These are phyloP conservation scores for Neelides folsomi DNA, from an alignment of 2,888 invertebrate species.

Conservation along the genomic window DNA sequence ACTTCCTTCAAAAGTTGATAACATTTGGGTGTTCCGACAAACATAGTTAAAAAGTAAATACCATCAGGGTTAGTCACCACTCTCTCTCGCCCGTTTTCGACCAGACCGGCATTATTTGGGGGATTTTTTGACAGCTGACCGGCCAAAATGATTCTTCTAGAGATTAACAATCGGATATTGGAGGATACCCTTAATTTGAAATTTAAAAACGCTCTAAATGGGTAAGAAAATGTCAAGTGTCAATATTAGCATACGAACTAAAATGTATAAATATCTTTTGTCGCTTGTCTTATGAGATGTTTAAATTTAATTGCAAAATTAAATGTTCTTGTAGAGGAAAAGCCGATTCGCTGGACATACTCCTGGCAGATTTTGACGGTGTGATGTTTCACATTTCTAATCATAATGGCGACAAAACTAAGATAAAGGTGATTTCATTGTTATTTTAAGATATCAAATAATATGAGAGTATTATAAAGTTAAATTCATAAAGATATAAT, in stretches of 20 bases:
- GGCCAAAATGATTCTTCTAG: conserved; percentile 75
- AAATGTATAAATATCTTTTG: not conserved
- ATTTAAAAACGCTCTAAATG: conserved; percentile 88
- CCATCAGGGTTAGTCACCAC: too few relatives aligned
- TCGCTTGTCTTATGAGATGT: not conserved
- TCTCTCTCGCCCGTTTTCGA: not conserved
- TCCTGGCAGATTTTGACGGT: conserved; percentile 95
- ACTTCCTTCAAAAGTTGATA: too few relatives aligned
- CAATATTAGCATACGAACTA: not conserved
- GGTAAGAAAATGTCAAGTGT: conserved; percentile 53
- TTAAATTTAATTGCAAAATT: not conserved
- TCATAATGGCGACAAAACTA: conserved; percentile 87
- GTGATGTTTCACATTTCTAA: conserved; percentile 97
- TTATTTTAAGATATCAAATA: too few relatives aligned
- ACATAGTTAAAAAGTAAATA: too few relatives aligned
- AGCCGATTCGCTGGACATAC: conserved; percentile 87
- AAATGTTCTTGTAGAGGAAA: conserved; percentile 58
- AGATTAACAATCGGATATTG: conserved; percentile 98
- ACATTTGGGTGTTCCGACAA: too few relatives aligned
- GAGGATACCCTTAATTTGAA: conserved; percentile 91
- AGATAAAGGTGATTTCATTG: conserved; percentile 70
- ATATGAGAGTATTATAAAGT: too few relatives aligned
- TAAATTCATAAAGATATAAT: too few relatives aligned
- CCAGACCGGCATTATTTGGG: not conserved
- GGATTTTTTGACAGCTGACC: conserved; percentile 3